These are phyloP conservation scores for Elephas maximus DNA, from an alignment of 2,113 vertebrate species.

Conservation along the genomic window DNA sequence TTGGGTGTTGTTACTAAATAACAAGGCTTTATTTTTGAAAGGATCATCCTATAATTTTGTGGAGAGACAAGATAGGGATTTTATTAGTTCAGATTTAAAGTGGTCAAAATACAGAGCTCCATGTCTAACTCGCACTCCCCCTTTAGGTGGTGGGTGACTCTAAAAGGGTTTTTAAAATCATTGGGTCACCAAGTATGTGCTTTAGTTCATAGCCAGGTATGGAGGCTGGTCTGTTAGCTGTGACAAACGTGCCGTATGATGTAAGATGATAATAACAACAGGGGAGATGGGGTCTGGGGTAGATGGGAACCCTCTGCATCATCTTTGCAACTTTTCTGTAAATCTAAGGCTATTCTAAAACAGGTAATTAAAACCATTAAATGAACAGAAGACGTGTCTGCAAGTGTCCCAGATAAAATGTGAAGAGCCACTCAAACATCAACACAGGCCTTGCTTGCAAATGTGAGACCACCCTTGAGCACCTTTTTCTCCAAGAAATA, in stretches of 20 bases:
- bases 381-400: neutral
- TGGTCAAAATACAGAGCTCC: neutral
- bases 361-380: neutral
- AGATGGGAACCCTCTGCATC: neutral
- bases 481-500: neutral
- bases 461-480: neutral
- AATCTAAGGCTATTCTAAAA: neutral
- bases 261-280: neutral
- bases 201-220: neutral
- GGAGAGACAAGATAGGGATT: conserved; percentile 68
- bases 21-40: conserved; percentile 95
- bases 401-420: neutral
- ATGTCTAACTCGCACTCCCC: neutral
- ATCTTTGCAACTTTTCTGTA: neutral
- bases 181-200: no score
- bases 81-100: conserved; percentile 57
- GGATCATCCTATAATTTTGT: conserved; percentile 93
- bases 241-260: neutral
- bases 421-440: neutral
- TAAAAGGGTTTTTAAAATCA: neutral
- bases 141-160: neutral
- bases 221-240: neutral
- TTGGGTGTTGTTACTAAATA: conserved; percentile 92
- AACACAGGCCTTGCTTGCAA: neutral
- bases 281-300: neutral